These are phyloP conservation scores for Epizoanthus scotinus DNA, from an alignment of 92 coral and sea anemone species.

Conservation along the genomic window DNA sequence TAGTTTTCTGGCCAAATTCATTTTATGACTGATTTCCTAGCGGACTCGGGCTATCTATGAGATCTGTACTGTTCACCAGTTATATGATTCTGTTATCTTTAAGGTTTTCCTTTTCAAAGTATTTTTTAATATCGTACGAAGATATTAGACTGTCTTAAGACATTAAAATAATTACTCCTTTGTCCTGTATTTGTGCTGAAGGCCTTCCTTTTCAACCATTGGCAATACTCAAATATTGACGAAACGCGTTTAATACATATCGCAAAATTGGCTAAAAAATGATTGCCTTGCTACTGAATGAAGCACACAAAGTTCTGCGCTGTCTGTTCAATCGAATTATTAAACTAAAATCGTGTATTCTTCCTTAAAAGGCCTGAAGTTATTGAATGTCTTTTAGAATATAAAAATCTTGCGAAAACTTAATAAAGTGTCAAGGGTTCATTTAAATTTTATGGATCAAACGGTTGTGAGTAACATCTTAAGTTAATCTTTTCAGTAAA, in stretches of 20 bases:
- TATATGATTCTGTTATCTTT: too few relatives aligned
- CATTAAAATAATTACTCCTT: too few relatives aligned
- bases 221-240: constrained; percentile 8
- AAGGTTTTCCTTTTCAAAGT: too few relatives aligned
- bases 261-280: neutral
- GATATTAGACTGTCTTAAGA: too few relatives aligned
- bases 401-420: neutral
- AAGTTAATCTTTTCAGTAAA: neutral
- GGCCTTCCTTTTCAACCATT: neutral
- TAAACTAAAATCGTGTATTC: neutral
- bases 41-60: too few relatives aligned
- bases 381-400: neutral
- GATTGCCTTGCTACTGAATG: neutral
- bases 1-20: too few relatives aligned
- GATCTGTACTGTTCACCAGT: too few relatives aligned
- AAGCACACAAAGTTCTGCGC: neutral
- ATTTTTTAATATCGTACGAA: too few relatives aligned
- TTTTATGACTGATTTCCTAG: too few relatives aligned
- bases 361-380: neutral
- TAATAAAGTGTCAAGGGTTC: constrained; percentile 12
- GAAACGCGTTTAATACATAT: neutral
- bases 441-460: neutral
- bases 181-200: too few relatives aligned
- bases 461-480: neutral
- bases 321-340: neutral